A percentile compares a stretch with the other conserved stretches of the same genome.
phyloP scores from a whole-genome alignment of 1,140 invertebrate species.

The Lucilia sericata region DNA sequence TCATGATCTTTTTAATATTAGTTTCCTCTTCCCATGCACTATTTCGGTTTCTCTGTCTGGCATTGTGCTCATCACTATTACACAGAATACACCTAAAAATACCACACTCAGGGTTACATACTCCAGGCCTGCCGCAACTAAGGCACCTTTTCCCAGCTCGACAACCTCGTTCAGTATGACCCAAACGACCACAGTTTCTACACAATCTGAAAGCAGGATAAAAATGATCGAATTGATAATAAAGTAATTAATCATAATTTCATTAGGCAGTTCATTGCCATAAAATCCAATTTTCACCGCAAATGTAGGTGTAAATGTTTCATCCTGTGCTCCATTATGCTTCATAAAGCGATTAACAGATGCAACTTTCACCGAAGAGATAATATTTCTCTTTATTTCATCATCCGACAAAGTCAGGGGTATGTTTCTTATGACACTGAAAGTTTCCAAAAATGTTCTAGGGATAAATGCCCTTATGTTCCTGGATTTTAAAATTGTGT shows the following conservation, averaged over 20 bases:
- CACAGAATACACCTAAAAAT: background rate
- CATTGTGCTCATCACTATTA: background rate
- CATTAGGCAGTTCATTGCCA: background rate
- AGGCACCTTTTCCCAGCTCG: background rate
- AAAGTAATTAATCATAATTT: background rate
- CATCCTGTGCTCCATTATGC: background rate
- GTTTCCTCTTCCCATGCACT: background rate
- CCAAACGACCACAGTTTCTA: conserved; percentile 9
- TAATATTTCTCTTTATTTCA: conserved; percentile 6
- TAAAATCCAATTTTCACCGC: conserved; percentile 20
- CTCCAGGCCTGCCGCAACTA: too few relatives aligned
- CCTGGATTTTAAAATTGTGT: background rate
- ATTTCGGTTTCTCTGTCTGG: too few relatives aligned
- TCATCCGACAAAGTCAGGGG: conserved; percentile 5
- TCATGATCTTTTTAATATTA: background rate
- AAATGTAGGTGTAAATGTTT: background rate
- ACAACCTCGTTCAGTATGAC: background rate
- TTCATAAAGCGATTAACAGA: conserved; percentile 9
- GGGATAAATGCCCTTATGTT: conserved; percentile 13
- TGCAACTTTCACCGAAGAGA: background rate
- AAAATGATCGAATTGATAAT: background rate
- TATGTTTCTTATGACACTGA: background rate
- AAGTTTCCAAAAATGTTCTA: conserved; percentile 11
- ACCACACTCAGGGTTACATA: background rate
- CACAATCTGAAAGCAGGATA: conserved; percentile 3